Base-by-base conservation (phyloP, 2,797 vertebrate genomes). In the Merluccius polli region DNA sequence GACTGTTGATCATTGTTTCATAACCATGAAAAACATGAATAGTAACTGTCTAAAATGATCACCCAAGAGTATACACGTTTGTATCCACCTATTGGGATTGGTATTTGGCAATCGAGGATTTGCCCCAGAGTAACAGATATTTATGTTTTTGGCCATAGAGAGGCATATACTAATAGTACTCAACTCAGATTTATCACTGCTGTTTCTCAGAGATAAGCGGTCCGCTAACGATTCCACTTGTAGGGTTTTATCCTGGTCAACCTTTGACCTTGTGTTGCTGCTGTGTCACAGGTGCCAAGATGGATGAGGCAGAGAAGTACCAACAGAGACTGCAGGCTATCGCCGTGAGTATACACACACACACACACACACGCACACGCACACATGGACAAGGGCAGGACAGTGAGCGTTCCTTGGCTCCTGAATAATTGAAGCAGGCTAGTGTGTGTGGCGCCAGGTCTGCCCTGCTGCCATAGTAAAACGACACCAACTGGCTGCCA, bases 221-320 rank as follows among this genome's bases (percentile, higher is more conserved):
- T 8, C 24, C 12, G 59, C 59, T 27, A 24, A 27, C 11, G 10
- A 65, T 27, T 65, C 59, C 59, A 27, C 7, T 79, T 12, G 83
- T 38, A 33, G n/a, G 21, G 13, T 75, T 82, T 36, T 83, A 81
- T 82, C 75, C 74, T 76, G 77, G 81, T 76, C 75, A 72, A 84
- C 78, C 59, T 79, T 79, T 18, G 32, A 27, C 68, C n/a, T 67
- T 48, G 73, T 80, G 33, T 15, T 36, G 32, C 70, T 41, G 33
- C 44, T 79, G 73, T 88, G 70, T 86, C 75, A 73, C 86, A 92
- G 92, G 87, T 87, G 85, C 74, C 78, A 86, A 44, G 79, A 94
- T 94, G 94, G 93, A 94, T 78, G 93, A 94, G 84, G 76, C 87
- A 1, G 92, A 93, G 81, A 93, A 93, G 83, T 94, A 94, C 90